Evolutionary conservation across 2,888 invertebrate genomes (phyloP).

Genomic region (Callosobruchus maculatus): DNA sequence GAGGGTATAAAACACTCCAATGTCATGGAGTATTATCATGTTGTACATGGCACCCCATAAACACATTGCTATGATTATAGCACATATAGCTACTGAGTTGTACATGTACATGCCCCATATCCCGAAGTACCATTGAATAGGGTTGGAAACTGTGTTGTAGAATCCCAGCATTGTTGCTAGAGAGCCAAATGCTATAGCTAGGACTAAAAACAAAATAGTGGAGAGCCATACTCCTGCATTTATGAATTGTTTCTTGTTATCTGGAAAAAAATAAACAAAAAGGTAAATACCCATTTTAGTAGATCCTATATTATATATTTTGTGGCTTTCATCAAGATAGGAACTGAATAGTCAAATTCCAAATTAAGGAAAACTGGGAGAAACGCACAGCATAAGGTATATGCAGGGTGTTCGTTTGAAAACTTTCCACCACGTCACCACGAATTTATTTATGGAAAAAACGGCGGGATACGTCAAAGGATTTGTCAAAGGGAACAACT

Average conservation of each 20-base stretch:
- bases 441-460: no score
- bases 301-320: no score
- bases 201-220: slow-evolving; percentile 53
- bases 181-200: slow-evolving; percentile 53
- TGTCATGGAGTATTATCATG: slow-evolving; percentile 38
- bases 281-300: no score
- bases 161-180: slow-evolving; percentile 52
- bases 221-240: slow-evolving; percentile 53
- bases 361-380: no score
- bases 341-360: no score
- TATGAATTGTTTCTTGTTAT: slow-evolving; percentile 35
- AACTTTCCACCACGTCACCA: no score
- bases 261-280: background rate
- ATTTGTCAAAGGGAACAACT: no score
- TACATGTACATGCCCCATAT: slow-evolving; percentile 59
- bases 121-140: slow-evolving; percentile 57
- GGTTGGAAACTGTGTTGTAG: slow-evolving; percentile 58
- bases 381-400: no score
- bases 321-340: no score
- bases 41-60: slow-evolving; percentile 48
- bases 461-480: no score
- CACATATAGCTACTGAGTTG: slow-evolving; percentile 52
- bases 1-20: slow-evolving; percentile 46
- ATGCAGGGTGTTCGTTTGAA: no score
- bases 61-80: slow-evolving; percentile 37